Conservation (phyloP, 2,888 invertebrate species). For the Hydraecia micacea region DNA sequence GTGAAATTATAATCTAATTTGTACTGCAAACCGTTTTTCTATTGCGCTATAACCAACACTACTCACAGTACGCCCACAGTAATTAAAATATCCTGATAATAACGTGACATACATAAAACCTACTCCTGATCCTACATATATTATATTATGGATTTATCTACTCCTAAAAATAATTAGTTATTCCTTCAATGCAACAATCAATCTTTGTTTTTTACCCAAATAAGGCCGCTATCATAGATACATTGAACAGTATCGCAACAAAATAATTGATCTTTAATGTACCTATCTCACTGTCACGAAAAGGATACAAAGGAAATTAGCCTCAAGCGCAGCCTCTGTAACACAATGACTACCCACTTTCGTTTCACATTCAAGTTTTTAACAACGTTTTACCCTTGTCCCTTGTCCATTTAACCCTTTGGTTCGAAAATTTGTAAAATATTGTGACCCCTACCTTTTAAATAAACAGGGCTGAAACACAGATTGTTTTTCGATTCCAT, state of each 20-base stretch:
- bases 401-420: conserved; percentile 31
- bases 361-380: conserved; percentile 27
- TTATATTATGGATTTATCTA: too few relatives aligned
- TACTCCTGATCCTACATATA: too few relatives aligned
- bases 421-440: conserved; percentile 37
- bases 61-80: too few relatives aligned
- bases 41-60: too few relatives aligned
- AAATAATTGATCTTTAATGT: conserved; percentile 36
- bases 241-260: conserved; percentile 20
- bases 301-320: conserved; percentile 43
- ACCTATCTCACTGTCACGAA: conserved; percentile 46
- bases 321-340: conserved; percentile 17
- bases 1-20: too few relatives aligned
- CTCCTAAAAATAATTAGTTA: not conserved
- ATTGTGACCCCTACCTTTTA: conserved; percentile 23
- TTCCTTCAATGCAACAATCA: not conserved
- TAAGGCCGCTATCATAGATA: conserved; percentile 6
- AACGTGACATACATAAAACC: too few relatives aligned
- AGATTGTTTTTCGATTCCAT: conserved; percentile 44
- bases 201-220: not conserved
- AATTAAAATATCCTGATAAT: too few relatives aligned
- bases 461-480: conserved; percentile 34
- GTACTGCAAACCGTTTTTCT: too few relatives aligned
- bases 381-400: conserved; percentile 15
- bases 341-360: conserved; percentile 28